These are phyloP conservation scores for Silurus meridionalis DNA, from an alignment of 2,113 vertebrate genomes.

Conservation along the genomic window DNA sequence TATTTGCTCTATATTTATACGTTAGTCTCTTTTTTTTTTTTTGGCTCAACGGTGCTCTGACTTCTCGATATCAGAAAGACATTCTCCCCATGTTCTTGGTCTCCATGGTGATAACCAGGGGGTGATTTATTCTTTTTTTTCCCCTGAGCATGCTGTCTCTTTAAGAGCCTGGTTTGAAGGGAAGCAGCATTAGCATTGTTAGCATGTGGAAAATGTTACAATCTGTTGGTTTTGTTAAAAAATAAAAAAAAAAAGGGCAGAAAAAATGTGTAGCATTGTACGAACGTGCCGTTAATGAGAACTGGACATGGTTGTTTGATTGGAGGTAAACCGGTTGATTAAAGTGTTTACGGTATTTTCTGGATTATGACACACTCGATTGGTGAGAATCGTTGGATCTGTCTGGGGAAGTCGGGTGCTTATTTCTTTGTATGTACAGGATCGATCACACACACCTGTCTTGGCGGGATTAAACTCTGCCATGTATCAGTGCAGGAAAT, in stretches of 20 bases:
- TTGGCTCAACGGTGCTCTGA: neutral
- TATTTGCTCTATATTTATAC: neutral
- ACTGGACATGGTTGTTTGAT: neutral
- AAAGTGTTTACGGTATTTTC: constrained; percentile 4
- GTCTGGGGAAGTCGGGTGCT: neutral
- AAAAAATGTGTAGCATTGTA: too few species aligned
- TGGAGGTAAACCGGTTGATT: neutral
- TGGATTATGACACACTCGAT: neutral
- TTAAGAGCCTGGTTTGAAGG: constrained; percentile 26
- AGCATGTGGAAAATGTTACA: neutral
- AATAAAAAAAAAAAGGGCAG: neutral
- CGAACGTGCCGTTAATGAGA: neutral
- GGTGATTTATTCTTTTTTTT: neutral
- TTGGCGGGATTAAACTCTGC: too few species aligned
- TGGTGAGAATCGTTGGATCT: neutral
- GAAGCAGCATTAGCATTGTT: neutral
- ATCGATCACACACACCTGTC: too few species aligned
- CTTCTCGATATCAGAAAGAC: constrained; percentile 7
- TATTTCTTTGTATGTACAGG: too few species aligned
- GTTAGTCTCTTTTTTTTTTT: neutral
- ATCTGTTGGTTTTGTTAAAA: neutral
- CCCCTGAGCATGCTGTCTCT: neutral
- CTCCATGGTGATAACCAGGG: constrained; percentile 34
- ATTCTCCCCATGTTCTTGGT: neutral
- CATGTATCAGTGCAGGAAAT: too few species aligned